Conservation (phyloP, 2,113 vertebrate genomes). For the Heterochromis multidens region DNA sequence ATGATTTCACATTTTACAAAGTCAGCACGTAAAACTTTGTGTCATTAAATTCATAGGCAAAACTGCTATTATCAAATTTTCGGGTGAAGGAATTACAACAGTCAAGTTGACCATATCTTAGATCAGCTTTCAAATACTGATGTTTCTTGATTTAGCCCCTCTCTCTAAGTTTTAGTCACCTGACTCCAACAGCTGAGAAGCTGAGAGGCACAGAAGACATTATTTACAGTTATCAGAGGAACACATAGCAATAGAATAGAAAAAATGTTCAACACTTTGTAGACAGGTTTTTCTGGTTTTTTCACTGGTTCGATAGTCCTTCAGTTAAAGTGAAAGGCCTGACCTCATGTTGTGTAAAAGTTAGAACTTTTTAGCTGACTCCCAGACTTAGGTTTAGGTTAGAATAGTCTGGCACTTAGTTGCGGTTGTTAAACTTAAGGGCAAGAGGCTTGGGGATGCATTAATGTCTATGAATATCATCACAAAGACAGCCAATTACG, state of each 20-base stretch:
- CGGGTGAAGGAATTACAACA: neutral
- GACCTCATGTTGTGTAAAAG: neutral
- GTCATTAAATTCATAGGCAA: too few relatives aligned
- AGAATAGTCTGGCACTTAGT: neutral
- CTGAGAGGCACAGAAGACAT: neutral
- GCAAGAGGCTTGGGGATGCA: neutral
- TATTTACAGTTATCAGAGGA: neutral
- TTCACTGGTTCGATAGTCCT: neutral
- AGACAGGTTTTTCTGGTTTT: neutral
- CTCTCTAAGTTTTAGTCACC: neutral
- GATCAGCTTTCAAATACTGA: neutral
- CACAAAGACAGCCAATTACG: neutral
- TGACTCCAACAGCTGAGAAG: neutral
- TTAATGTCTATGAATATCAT: neutral
- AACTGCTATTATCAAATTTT: neutral
- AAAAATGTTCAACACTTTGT: neutral
- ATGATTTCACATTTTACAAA: neutral
- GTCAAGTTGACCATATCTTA: neutral
- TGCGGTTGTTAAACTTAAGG: neutral
- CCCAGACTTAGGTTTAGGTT: neutral
- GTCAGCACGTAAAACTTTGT: too few relatives aligned
- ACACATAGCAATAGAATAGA: neutral
- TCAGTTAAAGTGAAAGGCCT: neutral
- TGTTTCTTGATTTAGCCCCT: neutral
- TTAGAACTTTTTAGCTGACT: neutral